Evolutionary conservation across 1,140 invertebrate species (phyloP), one percentile per base, ranked within the genome.

Genomic region (Oreohelix idahoensis): DNA sequence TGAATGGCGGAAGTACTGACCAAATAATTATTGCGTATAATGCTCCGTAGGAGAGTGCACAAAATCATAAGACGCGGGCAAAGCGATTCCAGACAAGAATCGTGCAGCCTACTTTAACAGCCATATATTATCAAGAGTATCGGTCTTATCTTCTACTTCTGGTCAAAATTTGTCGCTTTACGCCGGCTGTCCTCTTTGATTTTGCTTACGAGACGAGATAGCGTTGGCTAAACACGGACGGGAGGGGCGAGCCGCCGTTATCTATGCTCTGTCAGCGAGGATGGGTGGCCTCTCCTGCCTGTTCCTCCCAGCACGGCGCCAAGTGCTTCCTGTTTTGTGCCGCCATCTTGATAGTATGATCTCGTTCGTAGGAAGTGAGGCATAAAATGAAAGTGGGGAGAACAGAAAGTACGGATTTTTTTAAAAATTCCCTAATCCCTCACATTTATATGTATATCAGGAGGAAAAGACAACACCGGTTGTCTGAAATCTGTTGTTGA

Each of bases 251-350:
- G 36, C 74, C 39, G 23, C n/a, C 29, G 36, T 76, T 76, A 76
- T 76, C 74, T 10, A 1, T 2, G 42, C 45, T 76, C 74, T 76
- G 45, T 76, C 74, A 76, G 74, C 74, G 42, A 49, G 74, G 45
- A 76, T 76, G 74, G 74, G 74, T 76, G 74, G 74, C 45, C 74
- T 51, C 45, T 49, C 42, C 23, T 73, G 71, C 71, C 71, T 5
- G 71, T 73, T 73, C 71, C 71, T 76, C 74, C 74, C 74, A 76
- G n/a, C 39, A 51, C 74, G 74, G 74, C 74, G 74, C 74, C 74
- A 76, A 76, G 45, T 51, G 74, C 39, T 76, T 76, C 74, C 74
- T 76, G 74, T 76, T 51, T 76, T 51, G 29, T 76, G 71, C 71
- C 71, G 71, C 71, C 71, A 73, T 73, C 71, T 73, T 73, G 71